Percentiles rank a stretch among this genome's conserved stretches.
These are phyloP conservation scores for Edolisoma coerulescens DNA, from an alignment of 2,113 vertebrate species.

Conservation along the genomic window DNA sequence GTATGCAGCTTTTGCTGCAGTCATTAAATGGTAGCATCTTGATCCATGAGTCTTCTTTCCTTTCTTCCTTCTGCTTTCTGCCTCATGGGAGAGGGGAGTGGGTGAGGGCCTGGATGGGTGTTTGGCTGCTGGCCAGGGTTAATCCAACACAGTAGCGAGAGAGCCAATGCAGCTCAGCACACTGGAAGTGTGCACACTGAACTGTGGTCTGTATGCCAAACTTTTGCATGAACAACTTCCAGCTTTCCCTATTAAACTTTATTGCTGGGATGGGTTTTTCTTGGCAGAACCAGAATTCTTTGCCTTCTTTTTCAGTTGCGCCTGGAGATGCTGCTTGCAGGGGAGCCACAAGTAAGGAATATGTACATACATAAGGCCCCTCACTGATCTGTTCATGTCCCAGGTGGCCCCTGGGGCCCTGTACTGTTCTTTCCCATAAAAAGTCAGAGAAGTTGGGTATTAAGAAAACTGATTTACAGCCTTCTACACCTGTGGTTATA, in stretches of 20 bases:
- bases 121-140: neutral
- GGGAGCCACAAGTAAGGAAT: neutral
- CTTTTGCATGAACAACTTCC: neutral
- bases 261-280: neutral
- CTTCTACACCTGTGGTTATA: neutral
- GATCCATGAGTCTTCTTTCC: neutral
- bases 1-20: neutral
- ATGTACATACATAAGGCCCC: no score
- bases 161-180: neutral
- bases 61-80: neutral
- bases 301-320: neutral
- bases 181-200: neutral
- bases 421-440: neutral
- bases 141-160: neutral
- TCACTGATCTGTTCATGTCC: neutral
- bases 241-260: neutral
- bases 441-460: neutral
- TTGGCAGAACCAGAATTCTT: neutral
- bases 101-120: neutral
- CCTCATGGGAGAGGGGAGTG: neutral
- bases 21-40: neutral
- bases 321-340: neutral
- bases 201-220: neutral
- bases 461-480: neutral
- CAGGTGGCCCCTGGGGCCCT: neutral